Conservation (phyloP, 2,797 vertebrate species). For the Sebastes kiyomatsui region DNA sequence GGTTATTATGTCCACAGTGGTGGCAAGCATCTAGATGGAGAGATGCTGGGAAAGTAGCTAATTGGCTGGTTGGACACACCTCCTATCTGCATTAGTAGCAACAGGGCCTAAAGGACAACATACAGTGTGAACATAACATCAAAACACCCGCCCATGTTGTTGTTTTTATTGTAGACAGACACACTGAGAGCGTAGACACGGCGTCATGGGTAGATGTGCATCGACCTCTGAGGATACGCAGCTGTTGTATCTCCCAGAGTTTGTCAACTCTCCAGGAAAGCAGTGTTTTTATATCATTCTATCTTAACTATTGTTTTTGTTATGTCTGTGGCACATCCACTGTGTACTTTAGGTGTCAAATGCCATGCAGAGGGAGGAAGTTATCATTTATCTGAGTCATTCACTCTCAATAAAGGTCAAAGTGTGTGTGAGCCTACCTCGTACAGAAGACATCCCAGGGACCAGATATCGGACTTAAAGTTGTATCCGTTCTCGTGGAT, state of each 20-base stretch:
- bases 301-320: not conserved
- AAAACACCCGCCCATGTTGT: not conserved
- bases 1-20: not conserved
- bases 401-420: not conserved
- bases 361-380: not conserved
- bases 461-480: constrained; percentile 87
- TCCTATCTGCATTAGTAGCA: not conserved
- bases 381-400: not conserved
- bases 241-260: not conserved
- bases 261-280: not conserved
- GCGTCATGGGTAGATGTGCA: not conserved
- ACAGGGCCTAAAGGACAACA: not conserved
- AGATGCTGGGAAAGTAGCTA: not conserved
- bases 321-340: not conserved
- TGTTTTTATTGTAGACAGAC: not conserved
- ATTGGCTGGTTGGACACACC: not conserved
- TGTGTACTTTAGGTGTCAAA: not conserved
- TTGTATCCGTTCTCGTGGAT: constrained; percentile 85
- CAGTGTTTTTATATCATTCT: not conserved
- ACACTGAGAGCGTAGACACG: not conserved
- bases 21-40: not conserved
- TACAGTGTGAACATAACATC: not conserved
- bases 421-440: constrained; percentile 84
- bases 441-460: constrained; percentile 94
- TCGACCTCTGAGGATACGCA: not conserved